Conservation (phyloP, 2,888 invertebrate genomes). For the Thecophora atra region DNA sequence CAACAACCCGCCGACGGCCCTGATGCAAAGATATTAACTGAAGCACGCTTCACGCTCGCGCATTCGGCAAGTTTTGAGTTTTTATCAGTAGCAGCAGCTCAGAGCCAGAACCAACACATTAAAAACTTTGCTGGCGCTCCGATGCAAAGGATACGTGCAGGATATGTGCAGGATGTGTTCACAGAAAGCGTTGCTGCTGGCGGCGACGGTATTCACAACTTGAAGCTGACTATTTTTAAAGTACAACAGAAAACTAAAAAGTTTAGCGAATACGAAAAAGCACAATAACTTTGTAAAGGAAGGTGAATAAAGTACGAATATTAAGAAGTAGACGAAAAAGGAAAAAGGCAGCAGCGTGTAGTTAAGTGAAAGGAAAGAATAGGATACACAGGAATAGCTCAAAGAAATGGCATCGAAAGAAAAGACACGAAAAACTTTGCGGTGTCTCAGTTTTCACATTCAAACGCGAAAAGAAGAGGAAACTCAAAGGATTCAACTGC, state of each 20-base stretch:
- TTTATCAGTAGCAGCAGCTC: background rate
- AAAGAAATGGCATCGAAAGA: background rate
- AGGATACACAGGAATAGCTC: too few species aligned
- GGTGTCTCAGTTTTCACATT: too few species aligned
- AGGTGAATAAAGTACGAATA: background rate
- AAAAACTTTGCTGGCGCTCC: conserved; percentile 17
- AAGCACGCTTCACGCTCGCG: conserved; percentile 14
- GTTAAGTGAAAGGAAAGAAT: too few species aligned
- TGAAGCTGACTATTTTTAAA: too few species aligned
- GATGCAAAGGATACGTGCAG: conserved; percentile 9
- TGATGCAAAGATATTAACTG: conserved; percentile 17
- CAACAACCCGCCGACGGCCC: background rate
- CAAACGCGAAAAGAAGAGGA: background rate
- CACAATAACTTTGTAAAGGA: background rate
- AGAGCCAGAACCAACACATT: conserved; percentile 13
- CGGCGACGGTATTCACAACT: background rate
- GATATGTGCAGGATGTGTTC: background rate
- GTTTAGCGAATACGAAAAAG: background rate
- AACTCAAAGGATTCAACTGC: background rate
- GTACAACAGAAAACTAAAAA: background rate
- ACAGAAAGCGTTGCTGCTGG: background rate
- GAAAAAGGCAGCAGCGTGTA: too few species aligned
- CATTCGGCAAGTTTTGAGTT: background rate
- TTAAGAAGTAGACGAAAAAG: too few species aligned
- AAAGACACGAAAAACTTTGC: background rate